Conservation (phyloP, 1,140 invertebrate species). For the Drosophila pseudoananassae region DNA sequence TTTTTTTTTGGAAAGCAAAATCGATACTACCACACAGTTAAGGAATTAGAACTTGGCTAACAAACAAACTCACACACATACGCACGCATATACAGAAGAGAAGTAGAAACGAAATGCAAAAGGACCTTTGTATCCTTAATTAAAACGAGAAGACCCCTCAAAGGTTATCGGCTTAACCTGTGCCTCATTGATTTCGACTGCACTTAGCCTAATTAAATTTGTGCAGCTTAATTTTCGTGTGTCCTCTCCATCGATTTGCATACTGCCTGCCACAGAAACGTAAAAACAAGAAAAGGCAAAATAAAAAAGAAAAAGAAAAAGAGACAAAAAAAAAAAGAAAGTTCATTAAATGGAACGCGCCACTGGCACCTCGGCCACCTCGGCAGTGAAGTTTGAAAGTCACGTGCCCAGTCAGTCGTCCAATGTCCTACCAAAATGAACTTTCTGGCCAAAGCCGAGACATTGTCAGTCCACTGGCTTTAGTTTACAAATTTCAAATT, state of each 20-base stretch:
- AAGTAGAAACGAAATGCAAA: conserved; percentile 8
- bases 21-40: conserved; percentile 28
- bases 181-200: conserved; percentile 57
- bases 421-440: conserved; percentile 27
- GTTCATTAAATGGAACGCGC: conserved; percentile 42
- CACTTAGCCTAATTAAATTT: conserved; percentile 80
- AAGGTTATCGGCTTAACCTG: conserved; percentile 25
- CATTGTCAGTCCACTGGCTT: conserved; percentile 27
- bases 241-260: conserved; percentile 34
- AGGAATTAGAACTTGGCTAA: conserved; percentile 44
- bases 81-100: not conserved
- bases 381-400: conserved; percentile 66
- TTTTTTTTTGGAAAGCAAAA: conserved; percentile 39
- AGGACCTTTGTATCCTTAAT: conserved; percentile 36
- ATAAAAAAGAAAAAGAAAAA: conserved; percentile 11
- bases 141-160: conserved; percentile 12
- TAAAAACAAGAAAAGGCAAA: too few relatives aligned
- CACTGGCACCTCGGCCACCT: conserved; percentile 1
- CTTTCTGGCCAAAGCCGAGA: conserved; percentile 11
- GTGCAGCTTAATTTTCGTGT: conserved; percentile 36
- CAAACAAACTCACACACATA: conserved; percentile 13
- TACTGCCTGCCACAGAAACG: not conserved
- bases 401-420: conserved; percentile 46
- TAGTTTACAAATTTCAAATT: conserved; percentile 54
- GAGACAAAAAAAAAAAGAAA: conserved; percentile 10